Conservation (phyloP, 1,140 invertebrate species). For the Orussus abietinus region DNA sequence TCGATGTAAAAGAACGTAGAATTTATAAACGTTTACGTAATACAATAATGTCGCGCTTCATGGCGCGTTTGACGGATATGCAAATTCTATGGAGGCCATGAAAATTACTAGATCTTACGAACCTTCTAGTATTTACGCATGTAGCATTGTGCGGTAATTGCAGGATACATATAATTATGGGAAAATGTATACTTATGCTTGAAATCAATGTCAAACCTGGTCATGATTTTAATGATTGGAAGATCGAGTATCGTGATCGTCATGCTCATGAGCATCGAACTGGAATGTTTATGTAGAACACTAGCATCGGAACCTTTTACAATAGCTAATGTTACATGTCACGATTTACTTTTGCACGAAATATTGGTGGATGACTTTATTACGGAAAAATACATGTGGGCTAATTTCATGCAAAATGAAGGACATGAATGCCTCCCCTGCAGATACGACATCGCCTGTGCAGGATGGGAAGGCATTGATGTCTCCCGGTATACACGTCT, state of each 20-base stretch:
- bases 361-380: no score
- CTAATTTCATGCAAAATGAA: no score
- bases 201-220: conserved; percentile 10
- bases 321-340: conserved; percentile 7
- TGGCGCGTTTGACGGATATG: conserved; percentile 13
- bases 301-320: conserved; percentile 1
- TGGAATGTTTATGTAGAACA: no score
- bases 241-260: conserved; percentile 6
- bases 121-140: conserved; percentile 12
- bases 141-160: conserved; percentile 16
- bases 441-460: no score
- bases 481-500: no score
- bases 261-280: conserved; percentile 8
- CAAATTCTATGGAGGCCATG: conserved; percentile 19
- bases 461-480: no score
- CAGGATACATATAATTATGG: conserved; percentile 23
- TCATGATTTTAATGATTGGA: conserved; percentile 4
- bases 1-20: conserved; percentile 2
- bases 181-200: conserved; percentile 13
- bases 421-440: no score
- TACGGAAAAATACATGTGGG: no score
- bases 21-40: not conserved
- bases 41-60: not conserved
- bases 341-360: conserved; percentile 10
- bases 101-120: conserved; percentile 27